Percentiles rank a stretch among this genome's conserved stretches.
Evolutionary conservation across 2,888 invertebrate species (phyloP).

Genomic region (Chloromyia formosa): DNA sequence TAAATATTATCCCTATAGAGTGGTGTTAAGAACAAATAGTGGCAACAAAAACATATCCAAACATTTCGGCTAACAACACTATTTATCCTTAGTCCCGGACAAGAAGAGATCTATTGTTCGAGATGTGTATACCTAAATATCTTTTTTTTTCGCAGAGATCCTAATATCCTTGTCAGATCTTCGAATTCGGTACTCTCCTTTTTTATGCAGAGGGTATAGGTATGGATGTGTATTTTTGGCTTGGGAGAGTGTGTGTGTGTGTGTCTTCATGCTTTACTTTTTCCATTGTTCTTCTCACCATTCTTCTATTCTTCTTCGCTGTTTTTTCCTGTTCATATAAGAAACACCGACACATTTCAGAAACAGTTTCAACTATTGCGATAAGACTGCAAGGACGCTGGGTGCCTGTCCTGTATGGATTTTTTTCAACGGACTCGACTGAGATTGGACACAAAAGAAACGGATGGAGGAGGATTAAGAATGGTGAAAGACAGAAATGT

Average conservation of each 20-base stretch:
- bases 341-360: background rate
- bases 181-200: background rate
- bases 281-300: background rate
- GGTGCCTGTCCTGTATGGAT: background rate
- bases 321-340: conserved; percentile 9
- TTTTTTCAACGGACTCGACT: background rate
- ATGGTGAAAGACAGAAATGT: too few species aligned
- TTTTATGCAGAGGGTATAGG: background rate
- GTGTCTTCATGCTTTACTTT: background rate
- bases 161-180: conserved; percentile 40
- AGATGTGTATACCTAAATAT: background rate
- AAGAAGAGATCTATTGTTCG: background rate
- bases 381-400: background rate
- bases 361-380: background rate
- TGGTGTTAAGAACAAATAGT: conserved; percentile 46
- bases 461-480: background rate
- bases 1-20: conserved; percentile 47
- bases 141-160: conserved; percentile 27
- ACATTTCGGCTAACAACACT: conserved; percentile 43
- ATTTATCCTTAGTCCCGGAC: conserved; percentile 13
- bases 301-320: background rate
- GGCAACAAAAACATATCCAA: conserved; percentile 45
- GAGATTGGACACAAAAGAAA: background rate
- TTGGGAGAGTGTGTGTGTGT: background rate
- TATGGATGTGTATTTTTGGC: background rate